Conservation (phyloP, 2,888 invertebrate species). For the Plagiodera versicolora region DNA sequence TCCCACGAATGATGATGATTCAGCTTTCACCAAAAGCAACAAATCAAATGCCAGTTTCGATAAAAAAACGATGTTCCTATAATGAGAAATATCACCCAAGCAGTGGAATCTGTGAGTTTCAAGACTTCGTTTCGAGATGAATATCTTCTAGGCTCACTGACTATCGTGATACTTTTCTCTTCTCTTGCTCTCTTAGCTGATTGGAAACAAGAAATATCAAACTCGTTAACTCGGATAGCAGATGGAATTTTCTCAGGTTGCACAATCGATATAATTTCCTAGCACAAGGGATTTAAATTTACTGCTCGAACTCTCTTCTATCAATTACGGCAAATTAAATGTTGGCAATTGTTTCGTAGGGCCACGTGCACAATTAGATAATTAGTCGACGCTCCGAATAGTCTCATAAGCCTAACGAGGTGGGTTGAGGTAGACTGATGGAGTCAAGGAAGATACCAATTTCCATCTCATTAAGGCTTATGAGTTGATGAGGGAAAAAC, state of each 20-base stretch:
- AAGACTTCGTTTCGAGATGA: background rate
- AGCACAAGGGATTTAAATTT: slow-evolving; percentile 31
- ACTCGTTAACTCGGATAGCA: slow-evolving; percentile 38
- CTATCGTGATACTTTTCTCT: slow-evolving; percentile 10
- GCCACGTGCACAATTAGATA: slow-evolving; percentile 22
- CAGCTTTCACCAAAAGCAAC: too few species aligned
- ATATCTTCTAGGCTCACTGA: slow-evolving; percentile 5
- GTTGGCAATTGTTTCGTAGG: slow-evolving; percentile 12
- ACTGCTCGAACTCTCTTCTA: slow-evolving; percentile 24
- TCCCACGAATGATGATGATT: too few species aligned
- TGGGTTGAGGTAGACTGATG: background rate
- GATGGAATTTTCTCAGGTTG: slow-evolving; percentile 35
- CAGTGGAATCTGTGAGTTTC: too few species aligned
- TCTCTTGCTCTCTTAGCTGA: slow-evolving; percentile 36
- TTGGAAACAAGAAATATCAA: slow-evolving; percentile 43
- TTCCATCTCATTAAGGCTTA: background rate
- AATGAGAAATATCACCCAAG: too few species aligned
- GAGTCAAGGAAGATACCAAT: background rate
- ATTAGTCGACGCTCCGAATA: slow-evolving; percentile 12
- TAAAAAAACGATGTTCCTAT: too few species aligned
- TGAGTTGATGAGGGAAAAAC: background rate
- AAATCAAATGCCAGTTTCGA: too few species aligned
- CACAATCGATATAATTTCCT: slow-evolving; percentile 32
- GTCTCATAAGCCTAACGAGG: slow-evolving; percentile 1
- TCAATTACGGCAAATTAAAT: slow-evolving; percentile 25